Percentiles rank a stretch among this genome's conserved stretches.
Evolutionary conservation across 2,888 invertebrate genomes (phyloP).

Genomic region (Erebia epiphron): DNA sequence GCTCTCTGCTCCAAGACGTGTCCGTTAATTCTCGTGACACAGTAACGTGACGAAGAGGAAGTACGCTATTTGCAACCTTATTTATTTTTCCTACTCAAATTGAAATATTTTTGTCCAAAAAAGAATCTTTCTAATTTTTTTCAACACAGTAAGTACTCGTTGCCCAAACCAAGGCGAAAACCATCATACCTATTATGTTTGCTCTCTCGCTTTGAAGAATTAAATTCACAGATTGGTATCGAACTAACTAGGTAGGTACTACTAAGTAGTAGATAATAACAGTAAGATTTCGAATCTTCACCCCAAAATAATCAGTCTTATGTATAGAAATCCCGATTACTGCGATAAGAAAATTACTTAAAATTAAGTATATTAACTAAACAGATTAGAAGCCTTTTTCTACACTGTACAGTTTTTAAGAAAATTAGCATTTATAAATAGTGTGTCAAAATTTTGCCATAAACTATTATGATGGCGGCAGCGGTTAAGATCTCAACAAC

Average conservation of each 20-base stretch:
- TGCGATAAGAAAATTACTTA: too few relatives aligned
- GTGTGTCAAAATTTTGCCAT: slow-evolving; percentile 4
- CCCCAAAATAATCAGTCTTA: not conserved
- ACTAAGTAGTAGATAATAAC: too few relatives aligned
- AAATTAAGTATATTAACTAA: not conserved
- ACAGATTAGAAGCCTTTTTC: not conserved
- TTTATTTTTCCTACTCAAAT: slow-evolving; percentile 9
- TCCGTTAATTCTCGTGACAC: slow-evolving; percentile 54
- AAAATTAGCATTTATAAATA: not conserved
- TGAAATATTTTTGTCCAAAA: not conserved
- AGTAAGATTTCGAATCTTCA: not conserved
- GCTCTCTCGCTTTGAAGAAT: too few relatives aligned
- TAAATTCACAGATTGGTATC: too few relatives aligned
- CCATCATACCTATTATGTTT: too few relatives aligned
- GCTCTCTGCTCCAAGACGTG: slow-evolving; percentile 36
- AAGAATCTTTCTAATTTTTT: not conserved
- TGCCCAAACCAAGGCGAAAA: too few relatives aligned
- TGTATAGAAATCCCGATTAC: too few relatives aligned
- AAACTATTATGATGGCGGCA: slow-evolving; percentile 13
- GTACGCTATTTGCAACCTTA: slow-evolving; percentile 30
- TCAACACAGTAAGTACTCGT: too few relatives aligned
- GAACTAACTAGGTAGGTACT: too few relatives aligned
- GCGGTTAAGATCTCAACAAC: slow-evolving; percentile 19
- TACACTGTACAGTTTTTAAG: not conserved
- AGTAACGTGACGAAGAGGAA: slow-evolving; percentile 39